Base-by-base conservation (phyloP, 2,113 vertebrate genomes). In the Gopherus flavomarginatus region DNA sequence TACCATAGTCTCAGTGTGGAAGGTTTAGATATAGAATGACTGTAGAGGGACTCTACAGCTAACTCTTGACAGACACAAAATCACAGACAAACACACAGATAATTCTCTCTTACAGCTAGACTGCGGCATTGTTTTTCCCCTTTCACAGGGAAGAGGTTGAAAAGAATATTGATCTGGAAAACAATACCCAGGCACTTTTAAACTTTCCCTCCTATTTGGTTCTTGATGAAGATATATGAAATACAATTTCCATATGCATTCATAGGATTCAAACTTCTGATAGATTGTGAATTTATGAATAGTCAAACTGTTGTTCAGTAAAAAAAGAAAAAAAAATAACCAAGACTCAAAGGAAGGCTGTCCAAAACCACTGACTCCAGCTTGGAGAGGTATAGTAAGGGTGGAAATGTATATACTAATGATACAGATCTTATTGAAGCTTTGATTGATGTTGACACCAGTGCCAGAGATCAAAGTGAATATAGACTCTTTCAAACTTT, bases 211-310 rank as follows among this genome's bases (percentile, higher is more conserved):
- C 31, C 81, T 50, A 88, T 53, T 12, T 50, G 62, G 19, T 2
- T 86, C 13, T 94, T 42, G 47, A 81, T 38, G 83, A n/a, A 80
- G 85, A 81, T 1, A 95, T 81, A 65, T 0, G 1, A 91, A 42
- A 83, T 65, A 0, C 57, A 80, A 44, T 14, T 83, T 86, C 42
- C 21, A 62, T 56, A 17, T 59, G 13, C 54, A 84, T 4, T 24
- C 9, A 93, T 50, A 95, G 13, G 38, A 95, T 49, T 38, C 89
- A 92, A 86, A 95, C 59, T 10, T 86, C 27, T 89, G 59, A 29
- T n/a, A 90, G 50, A 17, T 3, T 57, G 65, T 22, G 24, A 14
- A 92, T 59, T 50, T 62, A 83, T 92, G 53, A 79, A 24, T 1
- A 47, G 22, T 56, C 94, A 69, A 94, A 75, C 11, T 24, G 8